Evolutionary conservation across 2,113 vertebrate species (phyloP).

Genomic region (Salvelinus alpinus): DNA sequence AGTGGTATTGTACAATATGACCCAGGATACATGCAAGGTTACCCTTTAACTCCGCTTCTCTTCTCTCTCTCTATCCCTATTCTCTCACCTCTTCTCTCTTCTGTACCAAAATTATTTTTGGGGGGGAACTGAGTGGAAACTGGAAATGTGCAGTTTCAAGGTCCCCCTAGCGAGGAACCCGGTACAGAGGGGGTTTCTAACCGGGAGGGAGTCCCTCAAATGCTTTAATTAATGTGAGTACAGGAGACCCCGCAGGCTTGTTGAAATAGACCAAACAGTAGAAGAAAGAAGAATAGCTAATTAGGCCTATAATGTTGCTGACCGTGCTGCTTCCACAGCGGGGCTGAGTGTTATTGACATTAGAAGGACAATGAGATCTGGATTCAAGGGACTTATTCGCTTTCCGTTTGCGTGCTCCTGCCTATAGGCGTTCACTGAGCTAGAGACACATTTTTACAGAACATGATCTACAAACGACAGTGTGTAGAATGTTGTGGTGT

Average conservation of each 20-base stretch:
- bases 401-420: slow-evolving; percentile 30
- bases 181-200: slow-evolving; percentile 44
- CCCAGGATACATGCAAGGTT: neutral
- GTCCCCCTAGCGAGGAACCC: slow-evolving; percentile 44
- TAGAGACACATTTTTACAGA: neutral
- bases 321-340: slow-evolving; percentile 63
- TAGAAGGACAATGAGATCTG: slow-evolving; percentile 72
- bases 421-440: slow-evolving; percentile 14
- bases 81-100: slow-evolving; percentile 12
- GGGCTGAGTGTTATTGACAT: slow-evolving; percentile 72
- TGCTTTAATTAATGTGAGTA: slow-evolving; percentile 74
- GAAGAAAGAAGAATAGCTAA: slow-evolving; percentile 76
- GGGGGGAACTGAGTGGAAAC: neutral
- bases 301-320: slow-evolving; percentile 73
- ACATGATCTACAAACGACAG: neutral
- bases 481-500: neutral
- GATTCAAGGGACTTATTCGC: slow-evolving; percentile 65
- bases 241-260: slow-evolving; percentile 68
- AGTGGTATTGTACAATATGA: no score
- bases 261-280: slow-evolving; percentile 72
- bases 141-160: slow-evolving; percentile 30
- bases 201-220: slow-evolving; percentile 51
- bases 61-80: neutral
- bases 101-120: neutral
- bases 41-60: neutral